phyloP scores from a whole-genome alignment of 2,113 vertebrate species.

The Perccottus glenii region DNA sequence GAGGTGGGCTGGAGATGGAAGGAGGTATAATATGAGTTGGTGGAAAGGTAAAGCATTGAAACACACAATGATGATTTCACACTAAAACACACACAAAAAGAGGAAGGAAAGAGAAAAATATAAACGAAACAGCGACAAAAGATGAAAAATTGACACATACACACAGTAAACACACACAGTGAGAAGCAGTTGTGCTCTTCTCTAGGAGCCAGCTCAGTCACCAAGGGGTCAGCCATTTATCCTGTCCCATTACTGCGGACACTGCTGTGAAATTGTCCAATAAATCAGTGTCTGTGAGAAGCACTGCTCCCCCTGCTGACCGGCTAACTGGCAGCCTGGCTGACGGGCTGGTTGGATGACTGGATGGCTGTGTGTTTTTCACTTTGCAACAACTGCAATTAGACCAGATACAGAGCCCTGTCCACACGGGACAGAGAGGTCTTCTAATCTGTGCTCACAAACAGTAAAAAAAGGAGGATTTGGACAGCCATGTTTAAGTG shows the following conservation, averaged over 20 bases:
- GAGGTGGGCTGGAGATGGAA: conserved; percentile 35
- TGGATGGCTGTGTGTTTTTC: conserved; percentile 16
- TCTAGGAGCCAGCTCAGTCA: conserved; percentile 69
- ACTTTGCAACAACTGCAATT: conserved; percentile 51
- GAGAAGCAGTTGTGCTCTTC: conserved; percentile 41
- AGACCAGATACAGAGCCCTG: conserved; percentile 20
- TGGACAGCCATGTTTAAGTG: no score
- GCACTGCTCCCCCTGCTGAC: conserved; percentile 62
- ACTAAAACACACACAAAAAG: conserved; percentile 2
- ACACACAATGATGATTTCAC: conserved; percentile 14
- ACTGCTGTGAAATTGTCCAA: conserved; percentile 83
- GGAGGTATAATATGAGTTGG: conserved; percentile 13
- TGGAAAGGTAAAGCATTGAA: conserved; percentile 17
- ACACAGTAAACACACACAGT: conserved; percentile 28
- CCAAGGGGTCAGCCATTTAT: conserved; percentile 80
- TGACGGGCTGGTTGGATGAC: conserved; percentile 10
- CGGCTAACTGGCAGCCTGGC: conserved; percentile 28
- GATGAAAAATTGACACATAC: conserved; percentile 34
- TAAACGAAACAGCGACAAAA: conserved; percentile 11
- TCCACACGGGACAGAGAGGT: background rate
- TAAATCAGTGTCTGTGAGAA: conserved; percentile 79
- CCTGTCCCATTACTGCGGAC: conserved; percentile 80
- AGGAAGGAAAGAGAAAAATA: background rate
- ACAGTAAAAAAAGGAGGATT: background rate
- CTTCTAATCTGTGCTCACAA: no score